A percentile compares a stretch with the other conserved stretches of the same genome.
These are phyloP conservation scores for Drosophila ironensis DNA, from an alignment of 1,140 invertebrate species.

Conservation along the genomic window DNA sequence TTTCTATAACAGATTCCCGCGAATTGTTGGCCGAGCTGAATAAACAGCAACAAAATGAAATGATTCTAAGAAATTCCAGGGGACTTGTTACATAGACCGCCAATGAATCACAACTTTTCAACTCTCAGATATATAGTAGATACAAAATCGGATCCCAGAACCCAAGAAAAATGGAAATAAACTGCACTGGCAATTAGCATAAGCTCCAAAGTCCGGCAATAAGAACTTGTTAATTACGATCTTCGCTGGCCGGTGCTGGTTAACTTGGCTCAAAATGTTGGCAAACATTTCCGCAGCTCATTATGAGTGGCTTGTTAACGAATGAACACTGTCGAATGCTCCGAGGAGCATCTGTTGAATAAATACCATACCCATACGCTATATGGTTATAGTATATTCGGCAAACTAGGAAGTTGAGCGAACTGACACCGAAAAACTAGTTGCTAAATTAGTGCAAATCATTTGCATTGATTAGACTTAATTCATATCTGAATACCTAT, in stretches of 20 bases:
- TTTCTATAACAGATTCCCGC: constrained; percentile 15
- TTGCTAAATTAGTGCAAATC: constrained; percentile 73
- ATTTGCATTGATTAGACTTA: constrained; percentile 69
- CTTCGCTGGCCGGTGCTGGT: constrained; percentile 7
- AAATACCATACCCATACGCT: not conserved
- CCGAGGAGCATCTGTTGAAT: not conserved
- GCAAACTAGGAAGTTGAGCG: constrained; percentile 27
- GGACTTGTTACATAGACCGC: constrained; percentile 14
- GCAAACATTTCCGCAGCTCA: constrained; percentile 60
- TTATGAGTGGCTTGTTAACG: constrained; percentile 52
- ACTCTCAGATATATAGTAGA: not conserved
- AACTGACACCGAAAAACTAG: constrained; percentile 44
- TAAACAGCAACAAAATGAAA: not conserved
- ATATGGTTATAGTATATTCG: not conserved
- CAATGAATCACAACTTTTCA: constrained; percentile 1
- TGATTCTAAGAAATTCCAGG: constrained; percentile 25
- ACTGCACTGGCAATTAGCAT: constrained; percentile 65
- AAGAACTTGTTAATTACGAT: constrained; percentile 61
- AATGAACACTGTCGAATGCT: constrained; percentile 32
- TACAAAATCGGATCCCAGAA: not conserved
- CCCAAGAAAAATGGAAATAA: constrained; percentile 1
- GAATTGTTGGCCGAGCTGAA: constrained; percentile 5
- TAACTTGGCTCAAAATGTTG: constrained; percentile 3
- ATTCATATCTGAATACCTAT: constrained; percentile 66
- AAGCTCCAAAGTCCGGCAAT: too few relatives aligned